Evolutionary conservation across 2,888 invertebrate species (phyloP), one percentile per base, ranked within the genome.

Genomic region (Barypeithes pellucidus): DNA sequence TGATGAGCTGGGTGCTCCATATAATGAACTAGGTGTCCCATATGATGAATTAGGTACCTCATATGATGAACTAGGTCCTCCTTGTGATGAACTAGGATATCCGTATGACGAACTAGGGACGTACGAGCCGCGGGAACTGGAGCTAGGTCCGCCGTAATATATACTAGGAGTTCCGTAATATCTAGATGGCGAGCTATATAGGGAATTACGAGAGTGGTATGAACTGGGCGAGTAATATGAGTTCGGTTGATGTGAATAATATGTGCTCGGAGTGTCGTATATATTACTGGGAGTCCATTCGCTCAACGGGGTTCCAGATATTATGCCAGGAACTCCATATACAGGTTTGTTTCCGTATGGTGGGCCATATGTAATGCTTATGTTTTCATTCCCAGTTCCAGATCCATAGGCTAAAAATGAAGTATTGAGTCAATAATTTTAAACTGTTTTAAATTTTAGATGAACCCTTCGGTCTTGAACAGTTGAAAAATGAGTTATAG

Each of bases 321-420:
- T 18, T 4, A 39, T 7, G 0, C 76, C 70, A 8, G 76, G 76
- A 3, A 69, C 67, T n/a, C 76, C 76, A 45, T 76, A 76, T n/a
- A 74, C 54, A n/a, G 76, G 76, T 60, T 72, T 76, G 41, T 45
- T 69, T 20, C 72, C 76, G 7, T 67, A 60, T n/a, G 82, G 81
- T 36, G 85, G 84, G n/a, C 83, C 83, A 69, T 85, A 84, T 33
- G 85, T 85, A 47, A 85, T 83, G 65, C 84, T 85, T 22, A 86
- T 81, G 39, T 82, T 78, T 74, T 85, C 85, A 70, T 84, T 82
- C 9, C 85, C 85, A 75, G 83, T 83, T 0, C 83, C 83, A 18
- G 85, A 84, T 11, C 85, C 86, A 77, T 86, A 85, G 43, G 83
- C 83, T 79, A 75, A 60, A 75, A 77, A 14, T n/a, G n/a, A n/a